A percentile compares a stretch with the other conserved stretches of the same genome.
Conservation (phyloP, 2,888 invertebrate genomes). For the Drymonia ruficornis region DNA sequence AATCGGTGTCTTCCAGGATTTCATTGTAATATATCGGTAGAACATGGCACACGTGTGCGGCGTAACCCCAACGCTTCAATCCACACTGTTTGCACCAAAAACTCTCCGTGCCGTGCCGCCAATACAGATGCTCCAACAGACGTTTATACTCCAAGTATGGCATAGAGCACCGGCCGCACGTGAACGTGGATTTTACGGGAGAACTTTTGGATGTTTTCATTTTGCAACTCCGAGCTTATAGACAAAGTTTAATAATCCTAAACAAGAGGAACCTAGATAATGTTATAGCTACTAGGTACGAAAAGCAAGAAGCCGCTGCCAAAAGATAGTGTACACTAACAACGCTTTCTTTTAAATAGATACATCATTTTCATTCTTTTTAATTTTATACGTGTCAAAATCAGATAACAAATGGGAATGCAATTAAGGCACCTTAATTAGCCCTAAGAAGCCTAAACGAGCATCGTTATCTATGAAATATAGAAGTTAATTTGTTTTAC, state of each 20-base stretch:
- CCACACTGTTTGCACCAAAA: slow-evolving; percentile 53
- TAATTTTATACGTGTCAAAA: slow-evolving; percentile 21
- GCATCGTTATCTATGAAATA: slow-evolving; percentile 19
- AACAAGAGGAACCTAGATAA: slow-evolving; percentile 16
- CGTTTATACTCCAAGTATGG: slow-evolving; percentile 57
- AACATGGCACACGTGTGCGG: slow-evolving; percentile 61
- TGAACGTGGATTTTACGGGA: slow-evolving; percentile 36
- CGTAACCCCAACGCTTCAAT: slow-evolving; percentile 59
- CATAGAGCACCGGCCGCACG: slow-evolving; percentile 58
- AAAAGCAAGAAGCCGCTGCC: slow-evolving; percentile 27
- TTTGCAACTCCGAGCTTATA: slow-evolving; percentile 32
- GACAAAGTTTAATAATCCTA: slow-evolving; percentile 36
- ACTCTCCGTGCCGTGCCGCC: slow-evolving; percentile 71
- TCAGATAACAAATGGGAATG: slow-evolving; percentile 9
- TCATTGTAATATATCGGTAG: slow-evolving; percentile 55
- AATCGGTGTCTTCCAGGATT: slow-evolving; percentile 22
- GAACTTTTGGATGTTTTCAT: slow-evolving; percentile 46
- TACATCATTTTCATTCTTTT: neutral
- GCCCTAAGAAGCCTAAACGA: slow-evolving; percentile 18
- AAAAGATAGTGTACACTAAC: slow-evolving; percentile 11
- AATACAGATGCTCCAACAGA: slow-evolving; percentile 66
- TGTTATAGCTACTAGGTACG: slow-evolving; percentile 12
- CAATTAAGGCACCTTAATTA: slow-evolving; percentile 30
- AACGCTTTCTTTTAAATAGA: slow-evolving; percentile 12
- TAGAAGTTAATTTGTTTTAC: slow-evolving; percentile 20